Percentiles rank a stretch among this genome's conserved stretches.
phyloP scores from a whole-genome alignment of 1,140 invertebrate species.

The Anastatus disparis region DNA sequence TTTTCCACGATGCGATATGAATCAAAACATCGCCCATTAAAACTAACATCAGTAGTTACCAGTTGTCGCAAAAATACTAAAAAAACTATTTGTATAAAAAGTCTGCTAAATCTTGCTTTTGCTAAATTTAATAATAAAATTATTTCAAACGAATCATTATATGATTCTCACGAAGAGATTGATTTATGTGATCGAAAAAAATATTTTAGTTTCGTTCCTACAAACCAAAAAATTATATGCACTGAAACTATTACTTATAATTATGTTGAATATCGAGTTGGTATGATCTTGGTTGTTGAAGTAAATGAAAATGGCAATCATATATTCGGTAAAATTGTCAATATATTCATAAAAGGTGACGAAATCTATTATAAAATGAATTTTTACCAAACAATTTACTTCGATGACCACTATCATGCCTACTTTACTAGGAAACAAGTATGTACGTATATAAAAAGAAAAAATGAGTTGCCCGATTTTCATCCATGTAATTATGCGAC shows the following conservation, averaged over 20 bases:
- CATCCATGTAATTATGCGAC: too few species aligned
- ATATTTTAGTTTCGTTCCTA: not conserved
- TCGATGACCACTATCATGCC: constrained; percentile 35
- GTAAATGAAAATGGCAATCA: too few species aligned
- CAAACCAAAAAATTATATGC: not conserved
- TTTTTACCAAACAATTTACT: constrained; percentile 8
- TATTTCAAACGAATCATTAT: not conserved
- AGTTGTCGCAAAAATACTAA: constrained; percentile 40
- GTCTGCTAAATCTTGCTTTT: constrained; percentile 36
- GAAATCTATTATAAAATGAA: constrained; percentile 23
- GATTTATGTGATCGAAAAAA: constrained; percentile 23
- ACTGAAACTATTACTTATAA: not conserved
- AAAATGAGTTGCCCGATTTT: not conserved
- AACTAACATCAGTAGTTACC: constrained; percentile 28
- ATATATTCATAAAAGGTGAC: constrained; percentile 25
- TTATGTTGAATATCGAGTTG: not conserved
- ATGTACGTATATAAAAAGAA: constrained; percentile 1
- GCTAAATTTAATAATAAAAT: constrained; percentile 21
- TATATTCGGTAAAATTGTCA: constrained; percentile 33
- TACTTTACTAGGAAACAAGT: constrained; percentile 2
- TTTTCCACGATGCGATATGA: constrained; percentile 43
- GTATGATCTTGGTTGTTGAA: not conserved
- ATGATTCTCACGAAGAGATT: constrained; percentile 16
- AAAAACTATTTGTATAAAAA: constrained; percentile 36
- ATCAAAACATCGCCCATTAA: constrained; percentile 40